Base-by-base conservation (phyloP, 2,797 vertebrate genomes). In the Acridotheres tristis region DNA sequence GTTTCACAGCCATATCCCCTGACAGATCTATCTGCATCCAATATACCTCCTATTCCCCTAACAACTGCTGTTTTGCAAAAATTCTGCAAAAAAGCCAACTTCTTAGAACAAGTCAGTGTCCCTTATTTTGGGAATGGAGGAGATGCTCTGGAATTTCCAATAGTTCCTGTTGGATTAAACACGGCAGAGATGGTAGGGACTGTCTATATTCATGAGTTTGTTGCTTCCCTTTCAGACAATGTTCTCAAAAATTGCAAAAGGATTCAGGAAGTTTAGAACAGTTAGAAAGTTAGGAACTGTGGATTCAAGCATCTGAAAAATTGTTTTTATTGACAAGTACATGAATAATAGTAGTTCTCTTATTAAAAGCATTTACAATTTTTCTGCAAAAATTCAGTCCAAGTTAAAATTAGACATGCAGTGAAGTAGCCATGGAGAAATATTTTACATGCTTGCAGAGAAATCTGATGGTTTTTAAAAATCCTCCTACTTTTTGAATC, bases 261-360 rank as follows among this genome's bases (percentile, higher is more conserved):
- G 59, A 89, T 94, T 89, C 71, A 54, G 93, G 72, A 94, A 90
- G 38, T 89, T 90, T 74, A 89, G 45, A 66, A 53, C 40, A 75
- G 54, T 95, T 96, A 95, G 20, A 93, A 97, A 94, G 83, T 92
- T 68, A 94, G 79, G 87, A 84, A 73, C 14, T 71, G 30, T 94
- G 65, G 80, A 93, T 90, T 87, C 63, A 92, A 66, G n/a, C 55
- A 75, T 72, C 65, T 66, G 67, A 91, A 91, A 95, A 93, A 80
- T 74, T 85, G 8, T 40, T 54, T 94, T 93, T 94, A 92, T 96
- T 48, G 71, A 88, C 76, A 91, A 87, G 20, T 62, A 73, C 62
- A 81, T 93, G 95, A 95, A 94, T 93, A 89, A 92, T 36, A 78
- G 67, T 62, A 59, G 59, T 54, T 89, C 19, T 91, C 23, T 80